Evolutionary conservation across 2,113 vertebrate species (phyloP), one percentile per base, ranked within the genome.

Genomic region (Numenius arquata): DNA sequence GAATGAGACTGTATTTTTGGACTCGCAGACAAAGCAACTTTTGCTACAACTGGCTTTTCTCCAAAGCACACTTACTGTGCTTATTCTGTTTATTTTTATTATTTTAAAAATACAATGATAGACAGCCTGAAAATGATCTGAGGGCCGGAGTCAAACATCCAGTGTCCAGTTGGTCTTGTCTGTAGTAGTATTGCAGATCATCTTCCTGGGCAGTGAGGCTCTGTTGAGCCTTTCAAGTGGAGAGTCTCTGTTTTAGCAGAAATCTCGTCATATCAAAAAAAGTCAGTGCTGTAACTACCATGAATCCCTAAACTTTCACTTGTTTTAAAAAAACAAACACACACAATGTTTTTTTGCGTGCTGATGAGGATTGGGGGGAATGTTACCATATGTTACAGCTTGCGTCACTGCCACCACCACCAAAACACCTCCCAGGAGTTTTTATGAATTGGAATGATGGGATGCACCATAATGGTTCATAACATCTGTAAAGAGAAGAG

Each of bases 1-100:
- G 61, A 96, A 50, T 48, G 66, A 89, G 88, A 71, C 61, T 89
- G 84, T 89, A 79, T 89, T 96, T 96, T 87, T 95, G 84, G 70
- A 88, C 70, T 89, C 9, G 4, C 36, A 66, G 32, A 91, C 77
- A 95, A 96, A 96, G 80, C 77, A 90, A 94, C 71, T 96, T 87
- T 61, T 88, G 77, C 77, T 93, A 48, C 61, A 74, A 15, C 77
- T 93, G 74, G 70, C 81, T 92, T 82, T 93, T 87, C 29, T 95
- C 89, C 88, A 95, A 92, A 89, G 27, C 76, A 93, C 41, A 12
- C 47, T 89, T 89, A 91, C 56, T 91, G 58, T 87, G 30, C 27
- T 85, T 72, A 48, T 61, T 92, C 34, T 78, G 1, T 75, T 89
- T 79, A 48, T 74, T 86, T 77, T 85, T 85, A n/a, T 85, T 80